phyloP scores from a whole-genome alignment of 2,113 vertebrate species.

The western clawed frog (Xenopus tropicalis) region DNA sequence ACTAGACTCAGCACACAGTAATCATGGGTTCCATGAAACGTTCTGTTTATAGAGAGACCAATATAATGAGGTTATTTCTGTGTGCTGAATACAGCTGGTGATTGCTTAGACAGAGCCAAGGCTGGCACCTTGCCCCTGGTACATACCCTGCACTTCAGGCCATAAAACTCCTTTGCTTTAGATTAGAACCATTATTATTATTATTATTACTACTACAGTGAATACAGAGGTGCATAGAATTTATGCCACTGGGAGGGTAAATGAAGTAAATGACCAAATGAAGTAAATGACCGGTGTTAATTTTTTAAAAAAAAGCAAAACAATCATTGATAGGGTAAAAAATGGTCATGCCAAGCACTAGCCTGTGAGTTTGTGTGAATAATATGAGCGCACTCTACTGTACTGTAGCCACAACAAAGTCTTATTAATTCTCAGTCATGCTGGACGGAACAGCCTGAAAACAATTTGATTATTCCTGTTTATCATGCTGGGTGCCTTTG shows the following conservation, averaged over 20 bases:
- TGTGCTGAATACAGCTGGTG: constrained; percentile 22
- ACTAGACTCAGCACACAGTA: neutral
- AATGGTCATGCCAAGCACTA: neutral
- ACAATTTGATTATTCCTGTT: constrained; percentile 26
- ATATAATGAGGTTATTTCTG: constrained; percentile 36
- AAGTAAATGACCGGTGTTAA: neutral
- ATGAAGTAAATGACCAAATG: neutral
- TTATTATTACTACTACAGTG: neutral
- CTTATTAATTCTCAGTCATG: constrained; percentile 23
- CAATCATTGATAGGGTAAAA: neutral
- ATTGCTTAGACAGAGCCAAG: constrained; percentile 26
- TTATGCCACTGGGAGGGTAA: neutral
- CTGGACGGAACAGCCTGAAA: constrained; percentile 20
- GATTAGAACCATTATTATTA: neutral
- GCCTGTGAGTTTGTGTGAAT: neutral
- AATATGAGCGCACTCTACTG: neutral
- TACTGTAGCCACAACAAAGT: constrained; percentile 26
- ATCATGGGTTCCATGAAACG: constrained; percentile 16
- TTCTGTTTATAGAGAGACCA: constrained; percentile 8
- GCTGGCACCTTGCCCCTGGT: constrained; percentile 18
- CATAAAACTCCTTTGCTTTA: neutral
- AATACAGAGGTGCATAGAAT: neutral
- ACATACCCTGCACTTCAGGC: constrained; percentile 11
- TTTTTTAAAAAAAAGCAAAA: neutral
- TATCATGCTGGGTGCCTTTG: constrained; percentile 32